Conservation (phyloP, 2,797 vertebrate species). For the Anguilla megastoma region DNA sequence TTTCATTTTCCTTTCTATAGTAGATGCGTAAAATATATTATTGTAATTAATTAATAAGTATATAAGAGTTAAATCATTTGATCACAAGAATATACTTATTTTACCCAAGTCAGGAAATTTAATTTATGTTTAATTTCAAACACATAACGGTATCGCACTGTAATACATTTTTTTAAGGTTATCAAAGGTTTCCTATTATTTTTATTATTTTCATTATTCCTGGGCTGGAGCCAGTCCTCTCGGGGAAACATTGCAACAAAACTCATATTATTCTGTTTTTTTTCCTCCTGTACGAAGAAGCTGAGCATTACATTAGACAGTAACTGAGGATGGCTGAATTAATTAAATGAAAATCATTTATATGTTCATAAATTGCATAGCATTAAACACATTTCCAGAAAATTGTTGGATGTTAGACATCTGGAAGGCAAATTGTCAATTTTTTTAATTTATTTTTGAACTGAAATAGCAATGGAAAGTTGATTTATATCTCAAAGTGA, state of each 20-base stretch:
- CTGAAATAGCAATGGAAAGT: slow-evolving; percentile 33
- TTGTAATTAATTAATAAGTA: too few relatives aligned
- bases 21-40: too few relatives aligned
- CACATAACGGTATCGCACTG: not conserved
- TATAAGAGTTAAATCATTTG: too few relatives aligned
- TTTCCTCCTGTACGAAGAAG: not conserved
- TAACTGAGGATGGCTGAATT: slow-evolving; percentile 48
- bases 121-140: not conserved
- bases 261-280: not conserved
- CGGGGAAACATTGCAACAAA: not conserved
- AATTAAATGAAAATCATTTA: slow-evolving; percentile 46
- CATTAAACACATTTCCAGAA: slow-evolving; percentile 39
- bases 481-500: slow-evolving; percentile 43
- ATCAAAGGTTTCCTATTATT: not conserved
- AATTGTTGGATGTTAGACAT: slow-evolving; percentile 49
- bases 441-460: slow-evolving; percentile 1
- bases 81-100: not conserved
- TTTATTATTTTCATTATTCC: not conserved
- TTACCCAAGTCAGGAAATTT: not conserved
- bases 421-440: slow-evolving; percentile 47
- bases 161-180: not conserved
- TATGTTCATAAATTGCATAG: slow-evolving; percentile 50
- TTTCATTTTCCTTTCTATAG: too few relatives aligned
- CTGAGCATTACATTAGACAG: not conserved
- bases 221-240: not conserved